Evolutionary conservation across 2,797 vertebrate genomes (phyloP).

Genomic region (Phoebastria nigripes): DNA sequence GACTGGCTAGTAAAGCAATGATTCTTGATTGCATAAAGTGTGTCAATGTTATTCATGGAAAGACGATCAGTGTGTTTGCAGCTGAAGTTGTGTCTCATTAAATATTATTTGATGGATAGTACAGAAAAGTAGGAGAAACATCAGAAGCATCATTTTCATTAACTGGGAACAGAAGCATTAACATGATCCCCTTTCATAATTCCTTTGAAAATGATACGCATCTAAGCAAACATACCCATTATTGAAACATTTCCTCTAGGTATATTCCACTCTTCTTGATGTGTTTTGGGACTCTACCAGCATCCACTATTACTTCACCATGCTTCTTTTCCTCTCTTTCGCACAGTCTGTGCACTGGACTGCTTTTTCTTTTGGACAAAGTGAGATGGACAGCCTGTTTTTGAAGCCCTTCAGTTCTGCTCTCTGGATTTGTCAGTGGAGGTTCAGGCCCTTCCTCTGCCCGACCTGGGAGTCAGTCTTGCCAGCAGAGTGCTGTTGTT

Average conservation of each 20-base stretch:
- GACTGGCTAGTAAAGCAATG: neutral
- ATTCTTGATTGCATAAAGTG: neutral
- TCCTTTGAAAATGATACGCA: neutral
- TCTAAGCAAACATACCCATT: neutral
- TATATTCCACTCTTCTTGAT: neutral
- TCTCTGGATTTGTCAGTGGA: neutral
- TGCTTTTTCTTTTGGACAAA: neutral
- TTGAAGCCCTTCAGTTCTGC: neutral
- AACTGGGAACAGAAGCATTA: neutral
- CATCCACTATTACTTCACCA: neutral
- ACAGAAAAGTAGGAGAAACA: neutral
- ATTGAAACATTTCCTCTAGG: slow-evolving; percentile 1
- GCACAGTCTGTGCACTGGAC: neutral
- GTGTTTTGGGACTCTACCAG: neutral
- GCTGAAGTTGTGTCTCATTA: neutral
- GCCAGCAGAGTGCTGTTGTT: neutral
- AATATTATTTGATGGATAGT: neutral
- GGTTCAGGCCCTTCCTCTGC: neutral
- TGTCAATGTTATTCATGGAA: neutral
- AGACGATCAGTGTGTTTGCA: neutral
- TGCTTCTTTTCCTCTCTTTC: neutral
- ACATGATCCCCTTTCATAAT: neutral
- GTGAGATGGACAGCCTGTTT: neutral
- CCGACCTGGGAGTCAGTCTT: neutral
- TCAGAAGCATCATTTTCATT: neutral